A percentile compares a stretch with the other conserved stretches of the same genome.
Conservation (phyloP, 1,140 invertebrate species). For the Andrena cerasifolii region DNA sequence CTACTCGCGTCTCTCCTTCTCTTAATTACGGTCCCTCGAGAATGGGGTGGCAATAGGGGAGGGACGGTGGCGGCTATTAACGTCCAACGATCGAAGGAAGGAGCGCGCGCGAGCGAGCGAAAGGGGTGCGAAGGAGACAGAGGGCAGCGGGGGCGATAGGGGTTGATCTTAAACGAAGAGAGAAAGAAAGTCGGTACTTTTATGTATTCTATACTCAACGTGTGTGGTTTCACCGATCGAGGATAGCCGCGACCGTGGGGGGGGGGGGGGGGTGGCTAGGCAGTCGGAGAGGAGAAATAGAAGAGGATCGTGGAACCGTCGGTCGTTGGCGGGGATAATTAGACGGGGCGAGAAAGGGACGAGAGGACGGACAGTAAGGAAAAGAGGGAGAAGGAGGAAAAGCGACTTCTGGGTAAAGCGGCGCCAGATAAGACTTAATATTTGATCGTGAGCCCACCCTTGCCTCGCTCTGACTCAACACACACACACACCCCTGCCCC, state of each 20-base stretch:
- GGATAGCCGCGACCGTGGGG: slow-evolving; percentile 40
- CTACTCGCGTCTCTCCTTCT: slow-evolving; percentile 58
- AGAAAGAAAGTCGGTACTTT: slow-evolving; percentile 56
- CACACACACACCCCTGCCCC: slow-evolving; percentile 44
- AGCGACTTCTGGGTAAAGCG: slow-evolving; percentile 74
- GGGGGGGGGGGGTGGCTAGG: slow-evolving; percentile 2
- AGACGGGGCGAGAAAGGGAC: slow-evolving; percentile 70
- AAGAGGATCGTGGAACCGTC: slow-evolving; percentile 42
- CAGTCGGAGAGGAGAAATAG: slow-evolving; percentile 27
- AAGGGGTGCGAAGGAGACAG: neutral
- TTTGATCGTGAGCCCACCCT: slow-evolving; percentile 79
- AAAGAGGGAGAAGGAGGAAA: slow-evolving; percentile 29
- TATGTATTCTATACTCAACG: slow-evolving; percentile 62
- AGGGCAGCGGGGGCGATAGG: neutral
- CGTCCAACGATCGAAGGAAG: slow-evolving; percentile 64
- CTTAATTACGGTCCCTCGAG: slow-evolving; percentile 67
- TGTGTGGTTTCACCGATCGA: slow-evolving; percentile 62
- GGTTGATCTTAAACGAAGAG: slow-evolving; percentile 37
- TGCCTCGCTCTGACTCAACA: slow-evolving; percentile 69
- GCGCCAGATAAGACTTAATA: slow-evolving; percentile 81
- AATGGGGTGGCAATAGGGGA: slow-evolving; percentile 31
- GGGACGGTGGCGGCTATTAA: slow-evolving; percentile 65
- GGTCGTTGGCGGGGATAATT: slow-evolving; percentile 73
- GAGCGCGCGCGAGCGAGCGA: slow-evolving; percentile 23
- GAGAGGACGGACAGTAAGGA: slow-evolving; percentile 32